Evolutionary conservation across 2,888 invertebrate genomes (phyloP).

Genomic region (Anthophora plumipes): DNA sequence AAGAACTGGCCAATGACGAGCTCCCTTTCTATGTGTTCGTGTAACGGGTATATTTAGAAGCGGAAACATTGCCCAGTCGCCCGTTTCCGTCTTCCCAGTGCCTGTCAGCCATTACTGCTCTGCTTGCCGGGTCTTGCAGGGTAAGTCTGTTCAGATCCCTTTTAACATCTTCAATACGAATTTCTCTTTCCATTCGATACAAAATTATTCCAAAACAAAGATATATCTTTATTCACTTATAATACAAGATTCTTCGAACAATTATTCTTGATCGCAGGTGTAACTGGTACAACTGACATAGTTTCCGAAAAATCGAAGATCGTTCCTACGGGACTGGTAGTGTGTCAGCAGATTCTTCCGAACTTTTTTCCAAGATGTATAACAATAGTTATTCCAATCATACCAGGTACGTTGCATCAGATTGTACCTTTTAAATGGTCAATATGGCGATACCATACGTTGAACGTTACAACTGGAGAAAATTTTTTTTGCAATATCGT

Average conservation of each 20-base stretch:
- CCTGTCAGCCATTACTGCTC: constrained; percentile 83
- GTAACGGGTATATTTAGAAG: constrained; percentile 32
- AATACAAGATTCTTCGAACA: background rate
- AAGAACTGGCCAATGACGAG: constrained; percentile 39
- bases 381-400: constrained; percentile 81
- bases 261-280: constrained; percentile 73
- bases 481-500: constrained; percentile 24
- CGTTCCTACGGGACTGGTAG: constrained; percentile 47
- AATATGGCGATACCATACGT: background rate
- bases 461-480: background rate
- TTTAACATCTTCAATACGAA: background rate
- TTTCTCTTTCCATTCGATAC: constrained; percentile 1
- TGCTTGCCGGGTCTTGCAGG: constrained; percentile 81
- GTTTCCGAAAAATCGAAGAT: constrained; percentile 66
- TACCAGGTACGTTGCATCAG: constrained; percentile 78
- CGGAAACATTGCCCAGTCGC: constrained; percentile 77
- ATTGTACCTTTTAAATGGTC: background rate
- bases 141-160: constrained; percentile 46
- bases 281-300: constrained; percentile 77
- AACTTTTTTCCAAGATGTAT: constrained; percentile 77
- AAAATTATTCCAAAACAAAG: background rate
- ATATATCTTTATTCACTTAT: background rate
- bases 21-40: constrained; percentile 16
- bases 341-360: constrained; percentile 60
- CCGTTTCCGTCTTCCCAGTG: constrained; percentile 81